Evolutionary conservation across 2,113 vertebrate genomes (phyloP), one percentile per base, ranked within the genome.

Genomic region (Xenopus borealis): DNA sequence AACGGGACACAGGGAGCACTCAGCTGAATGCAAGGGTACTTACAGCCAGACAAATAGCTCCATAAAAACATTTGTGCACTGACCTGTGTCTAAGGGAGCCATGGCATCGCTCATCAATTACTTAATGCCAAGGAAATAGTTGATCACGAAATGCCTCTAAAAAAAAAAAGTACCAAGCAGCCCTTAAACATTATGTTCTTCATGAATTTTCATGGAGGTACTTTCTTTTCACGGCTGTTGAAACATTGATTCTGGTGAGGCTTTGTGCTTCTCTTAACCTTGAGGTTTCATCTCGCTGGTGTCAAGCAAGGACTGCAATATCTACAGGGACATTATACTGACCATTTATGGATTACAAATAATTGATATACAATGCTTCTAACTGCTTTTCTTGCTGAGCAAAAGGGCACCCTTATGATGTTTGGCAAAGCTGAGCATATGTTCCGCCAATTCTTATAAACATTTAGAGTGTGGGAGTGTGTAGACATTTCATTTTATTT

Each of bases 71-170:
- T 64, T 69, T 70, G 74, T 70, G 66, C 74, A 70, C 63, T 77
- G 74, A 77, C 66, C 74, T 77, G 74, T 70, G 74, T 77, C 74
- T 77, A 69, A 77, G 50, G 46, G 52, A 77, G 66, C 66, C 47
- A 62, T 69, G 73, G 66, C 40, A 77, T 70, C 61, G 69, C 63
- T 20, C 67, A 77, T 77, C 74, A 70, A 69, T 76, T 76, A 76
- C 73, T 64, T 12, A 30, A 63, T 76, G 73, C 66, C 73, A 76
- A 57, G 66, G 73, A 76, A 64, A 64, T 63, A 64, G 66, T 64
- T 70, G 67, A 69, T 77, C 66, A 70, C 67, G 69, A 77, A 70
- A 69, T 70, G 74, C 66, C 58, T 77, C 74, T 77, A 70, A 77
- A 77, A 69, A 27, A 69, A 27, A 27, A 40, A 40, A 77, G 61